Conservation (phyloP, 2,888 invertebrate genomes). For the Lissonota sp. region DNA sequence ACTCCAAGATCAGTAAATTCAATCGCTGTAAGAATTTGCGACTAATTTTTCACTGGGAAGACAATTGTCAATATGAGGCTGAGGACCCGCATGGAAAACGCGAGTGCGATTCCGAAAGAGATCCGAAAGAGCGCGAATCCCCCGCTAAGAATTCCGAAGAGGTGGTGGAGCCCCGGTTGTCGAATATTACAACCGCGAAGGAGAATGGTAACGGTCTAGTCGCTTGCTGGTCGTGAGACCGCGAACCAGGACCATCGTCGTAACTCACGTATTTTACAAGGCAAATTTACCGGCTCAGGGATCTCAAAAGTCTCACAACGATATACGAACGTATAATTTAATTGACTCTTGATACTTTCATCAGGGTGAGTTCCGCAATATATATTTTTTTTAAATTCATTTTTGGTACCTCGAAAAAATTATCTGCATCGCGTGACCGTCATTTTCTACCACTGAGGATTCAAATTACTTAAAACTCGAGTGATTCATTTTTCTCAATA, state of each 20-base stretch:
- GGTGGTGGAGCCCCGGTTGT: constrained; percentile 78
- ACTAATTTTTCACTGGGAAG: too few species aligned
- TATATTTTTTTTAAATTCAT: constrained; percentile 8
- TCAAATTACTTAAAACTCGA: too few species aligned
- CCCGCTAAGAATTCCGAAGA: constrained; percentile 67
- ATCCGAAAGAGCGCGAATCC: constrained; percentile 40
- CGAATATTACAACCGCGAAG: constrained; percentile 81
- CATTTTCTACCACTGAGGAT: too few species aligned
- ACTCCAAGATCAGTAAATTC: too few species aligned
- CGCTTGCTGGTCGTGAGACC: constrained; percentile 78
- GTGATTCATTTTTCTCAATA: too few species aligned
- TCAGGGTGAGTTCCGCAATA: constrained; percentile 43
- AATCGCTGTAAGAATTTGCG: too few species aligned
- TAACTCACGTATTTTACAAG: constrained; percentile 55
- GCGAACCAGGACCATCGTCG: constrained; percentile 71
- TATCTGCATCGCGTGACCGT: not conserved
- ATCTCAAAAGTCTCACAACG: constrained; percentile 2
- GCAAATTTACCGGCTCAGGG: constrained; percentile 15
- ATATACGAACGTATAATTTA: too few species aligned
- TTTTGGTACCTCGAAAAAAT: not conserved
- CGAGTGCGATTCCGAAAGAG: constrained; percentile 7
- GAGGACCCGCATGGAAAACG: constrained; percentile 9
- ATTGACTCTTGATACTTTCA: constrained; percentile 28
- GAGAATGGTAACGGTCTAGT: constrained; percentile 81
- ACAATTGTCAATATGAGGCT: not conserved